Percentiles rank a stretch among this genome's conserved stretches.
These are phyloP conservation scores for Rhogogaster chlorosoma DNA, from an alignment of 2,888 invertebrate genomes.

Conservation along the genomic window DNA sequence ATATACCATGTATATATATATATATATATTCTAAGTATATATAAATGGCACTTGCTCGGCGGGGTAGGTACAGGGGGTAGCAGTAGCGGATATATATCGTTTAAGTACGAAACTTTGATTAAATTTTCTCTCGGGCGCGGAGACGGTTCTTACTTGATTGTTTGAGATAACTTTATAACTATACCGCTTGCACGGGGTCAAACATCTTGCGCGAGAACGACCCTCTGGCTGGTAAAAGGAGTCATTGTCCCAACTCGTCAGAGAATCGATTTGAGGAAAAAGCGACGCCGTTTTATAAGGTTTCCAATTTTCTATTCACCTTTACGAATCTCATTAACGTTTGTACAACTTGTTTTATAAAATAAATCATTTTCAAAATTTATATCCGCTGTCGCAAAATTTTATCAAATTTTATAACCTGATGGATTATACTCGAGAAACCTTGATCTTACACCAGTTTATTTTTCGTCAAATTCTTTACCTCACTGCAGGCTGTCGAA, in stretches of 20 bases:
- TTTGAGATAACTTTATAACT: conserved; percentile 62
- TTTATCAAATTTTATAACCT: conserved; percentile 48
- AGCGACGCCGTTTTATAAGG: neutral
- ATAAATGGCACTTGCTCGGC: conserved; percentile 38
- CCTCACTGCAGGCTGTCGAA: neutral
- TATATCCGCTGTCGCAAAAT: conserved; percentile 54
- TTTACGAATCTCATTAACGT: neutral
- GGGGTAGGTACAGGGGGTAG: conserved; percentile 3
- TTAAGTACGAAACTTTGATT: conserved; percentile 63
- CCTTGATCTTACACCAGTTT: neutral
- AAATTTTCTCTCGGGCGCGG: conserved; percentile 61
- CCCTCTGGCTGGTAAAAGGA: conserved; percentile 31
- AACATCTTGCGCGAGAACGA: conserved; percentile 44
- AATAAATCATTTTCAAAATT: neutral
- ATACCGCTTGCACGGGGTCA: conserved; percentile 49
- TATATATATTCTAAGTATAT: neutral
- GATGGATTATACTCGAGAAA: neutral
- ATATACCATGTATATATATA: neutral
- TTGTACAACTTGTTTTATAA: neutral
- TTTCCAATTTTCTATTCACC: neutral
- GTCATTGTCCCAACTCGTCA: conserved; percentile 51
- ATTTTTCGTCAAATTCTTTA: neutral
- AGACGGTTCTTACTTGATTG: conserved; percentile 65
- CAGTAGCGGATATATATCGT: conserved; percentile 47
- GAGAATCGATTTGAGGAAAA: conserved; percentile 58